Percentiles rank a stretch among this genome's conserved stretches.
Conservation (phyloP, 2,888 invertebrate species). For the Eristalinus aeneus region DNA sequence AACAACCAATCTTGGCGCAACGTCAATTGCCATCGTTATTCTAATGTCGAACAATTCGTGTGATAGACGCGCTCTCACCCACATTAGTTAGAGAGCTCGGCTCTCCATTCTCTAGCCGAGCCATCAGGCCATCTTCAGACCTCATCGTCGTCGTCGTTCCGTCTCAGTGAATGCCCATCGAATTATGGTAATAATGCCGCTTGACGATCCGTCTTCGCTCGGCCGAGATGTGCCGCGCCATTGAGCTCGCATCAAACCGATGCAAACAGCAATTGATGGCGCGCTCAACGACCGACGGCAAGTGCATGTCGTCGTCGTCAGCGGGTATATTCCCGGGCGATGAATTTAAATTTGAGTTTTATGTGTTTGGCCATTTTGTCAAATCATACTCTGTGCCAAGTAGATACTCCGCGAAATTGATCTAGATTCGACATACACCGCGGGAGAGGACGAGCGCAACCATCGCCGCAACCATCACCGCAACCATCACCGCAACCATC, state of each 20-base stretch:
- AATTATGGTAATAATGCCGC: slow-evolving; percentile 69
- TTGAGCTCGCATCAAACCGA: slow-evolving; percentile 53
- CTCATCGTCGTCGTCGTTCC: background rate
- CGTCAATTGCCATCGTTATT: slow-evolving; percentile 54
- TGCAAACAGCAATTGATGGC: slow-evolving; percentile 62
- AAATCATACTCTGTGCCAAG: background rate
- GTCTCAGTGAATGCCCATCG: slow-evolving; percentile 41
- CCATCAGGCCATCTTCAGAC: background rate
- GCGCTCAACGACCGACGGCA: background rate
- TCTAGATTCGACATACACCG: slow-evolving; percentile 35
- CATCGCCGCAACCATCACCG: no score
- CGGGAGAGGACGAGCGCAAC: background rate
- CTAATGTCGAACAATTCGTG: slow-evolving; percentile 42
- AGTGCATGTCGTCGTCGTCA: background rate
- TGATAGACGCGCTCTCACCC: slow-evolving; percentile 32
- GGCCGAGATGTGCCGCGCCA: slow-evolving; percentile 42
- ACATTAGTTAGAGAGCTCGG: slow-evolving; percentile 43
- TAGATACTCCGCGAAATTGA: slow-evolving; percentile 17
- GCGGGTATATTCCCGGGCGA: slow-evolving; percentile 31
- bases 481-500: no score
- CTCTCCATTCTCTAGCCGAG: slow-evolving; percentile 20
- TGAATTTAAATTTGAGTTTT: slow-evolving; percentile 64
- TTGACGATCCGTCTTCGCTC: slow-evolving; percentile 54
- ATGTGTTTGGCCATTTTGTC: slow-evolving; percentile 45
- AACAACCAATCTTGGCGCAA: slow-evolving; percentile 42